Base-by-base conservation (phyloP, 2,797 vertebrate genomes). In the Diplodus puntazzo region DNA sequence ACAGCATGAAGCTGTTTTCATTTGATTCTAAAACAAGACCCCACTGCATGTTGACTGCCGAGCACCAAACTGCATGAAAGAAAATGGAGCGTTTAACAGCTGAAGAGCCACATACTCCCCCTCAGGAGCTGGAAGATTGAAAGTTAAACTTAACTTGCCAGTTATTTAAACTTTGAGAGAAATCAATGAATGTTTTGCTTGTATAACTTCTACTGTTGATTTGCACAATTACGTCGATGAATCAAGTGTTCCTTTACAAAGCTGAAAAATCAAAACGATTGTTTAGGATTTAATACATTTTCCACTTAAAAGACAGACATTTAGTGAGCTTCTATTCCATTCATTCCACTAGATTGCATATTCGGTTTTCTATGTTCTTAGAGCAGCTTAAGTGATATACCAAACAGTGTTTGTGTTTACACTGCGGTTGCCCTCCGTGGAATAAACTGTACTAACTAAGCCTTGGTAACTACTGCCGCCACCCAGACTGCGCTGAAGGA, bases 401-500 rank as follows among this genome's bases (percentile, higher is more conserved):
- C 23, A 48, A 17, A 2, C 23, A 21, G 21, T 46, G 8, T 20
- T 21, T 66, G 57, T 55, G 30, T 71, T 76, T 68, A 54, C 43
- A 55, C 10, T 48, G 50, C 50, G 1, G 12, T 9, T 46, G 62
- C 49, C 66, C 46, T 62, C 60, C 20, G 23, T 66, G 54, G 20
- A 66, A 72, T 76, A 43, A 84, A 66, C 25, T 62, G 50, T 34
- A 23, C 63, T 30, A 49, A 54, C 43, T 69, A 30, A 71, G 72
- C 52, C 81, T 66, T 73, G 43, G 49, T 30, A 73, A 55, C 58
- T 49, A 1, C 43, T 1, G 63, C 39, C 49, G 1, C 70, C 25
- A 62, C 60, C 78, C 76, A 70, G 68, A 49, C 62, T 58, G 58
- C 21, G 73, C 69, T 75, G 30, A n/a, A 68, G 74, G 84, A 83